phyloP scores from a whole-genome alignment of 2,113 vertebrate genomes.

The Anoura caudifer region DNA sequence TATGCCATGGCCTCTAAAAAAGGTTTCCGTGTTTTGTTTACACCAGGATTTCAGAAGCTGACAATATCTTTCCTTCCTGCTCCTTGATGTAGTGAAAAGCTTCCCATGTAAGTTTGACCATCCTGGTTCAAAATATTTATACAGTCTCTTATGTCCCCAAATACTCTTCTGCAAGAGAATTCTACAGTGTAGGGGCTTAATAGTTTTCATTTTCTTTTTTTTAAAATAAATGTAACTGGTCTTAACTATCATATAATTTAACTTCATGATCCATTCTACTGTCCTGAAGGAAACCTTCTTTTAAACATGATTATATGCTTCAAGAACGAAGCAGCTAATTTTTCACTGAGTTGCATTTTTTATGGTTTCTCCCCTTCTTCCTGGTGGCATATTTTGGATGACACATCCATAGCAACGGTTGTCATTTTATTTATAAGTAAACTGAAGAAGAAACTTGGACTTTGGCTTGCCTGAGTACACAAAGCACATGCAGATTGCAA shows the following conservation, averaged over 20 bases:
- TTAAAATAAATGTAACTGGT: conserved; percentile 63
- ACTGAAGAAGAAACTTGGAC: conserved; percentile 74
- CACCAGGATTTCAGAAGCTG: conserved; percentile 68
- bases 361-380: conserved; percentile 66
- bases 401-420: conserved; percentile 73
- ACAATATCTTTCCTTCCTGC: conserved; percentile 71
- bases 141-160: not conserved
- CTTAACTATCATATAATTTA: conserved; percentile 79
- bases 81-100: conserved; percentile 47
- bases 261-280: conserved; percentile 70
- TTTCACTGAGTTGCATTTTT: conserved; percentile 72
- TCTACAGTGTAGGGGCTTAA: not conserved
- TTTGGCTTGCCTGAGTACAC: conserved; percentile 70
- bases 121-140: conserved; percentile 62
- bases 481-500: conserved; percentile 11
- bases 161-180: not conserved
- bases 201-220: conserved; percentile 54
- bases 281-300: conserved; percentile 76
- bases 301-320: conserved; percentile 83
- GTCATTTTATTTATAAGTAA: conserved; percentile 72
- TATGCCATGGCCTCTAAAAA: not conserved
- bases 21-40: conserved; percentile 71
- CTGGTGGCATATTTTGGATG: conserved; percentile 78
- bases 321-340: conserved; percentile 77
- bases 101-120: conserved; percentile 58